Conservation (phyloP, 2,113 vertebrate genomes). For the Hylia prasina region DNA sequence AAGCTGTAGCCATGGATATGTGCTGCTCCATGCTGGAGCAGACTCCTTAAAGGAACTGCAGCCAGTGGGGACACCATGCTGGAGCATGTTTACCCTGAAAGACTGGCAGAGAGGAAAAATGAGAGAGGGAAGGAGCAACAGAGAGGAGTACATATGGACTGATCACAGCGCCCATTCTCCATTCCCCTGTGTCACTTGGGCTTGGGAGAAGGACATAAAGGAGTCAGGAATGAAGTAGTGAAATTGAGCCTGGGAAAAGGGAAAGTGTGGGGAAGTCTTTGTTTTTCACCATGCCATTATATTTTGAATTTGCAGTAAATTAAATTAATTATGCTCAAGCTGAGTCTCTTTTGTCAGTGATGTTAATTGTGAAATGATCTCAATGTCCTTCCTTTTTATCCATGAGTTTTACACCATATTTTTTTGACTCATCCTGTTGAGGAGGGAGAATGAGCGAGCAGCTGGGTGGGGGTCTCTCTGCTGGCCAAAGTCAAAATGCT, state of each 20-base stretch:
- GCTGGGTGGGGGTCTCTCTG: not conserved
- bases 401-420: not conserved
- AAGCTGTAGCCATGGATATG: not conserved
- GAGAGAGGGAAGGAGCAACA: not conserved
- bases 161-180: not conserved
- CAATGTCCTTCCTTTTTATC: not conserved
- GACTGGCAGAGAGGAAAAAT: not conserved
- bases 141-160: not conserved
- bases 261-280: not conserved
- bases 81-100: not conserved
- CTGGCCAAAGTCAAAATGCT: accelerated
- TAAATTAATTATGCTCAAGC: not conserved
- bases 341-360: not conserved
- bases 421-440: not conserved
- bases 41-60: not conserved
- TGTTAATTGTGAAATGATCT: not conserved
- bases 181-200: not conserved
- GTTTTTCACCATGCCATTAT: not conserved
- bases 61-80: not conserved
- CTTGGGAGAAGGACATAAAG: not conserved
- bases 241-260: not conserved
- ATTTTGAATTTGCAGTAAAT: not conserved
- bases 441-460: not conserved
- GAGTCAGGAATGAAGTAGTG: not conserved
- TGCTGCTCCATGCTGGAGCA: not conserved